phyloP scores from a whole-genome alignment of 37 sponge, comb jelly and placozoan genomes.

The Bolinopsis microptera region DNA sequence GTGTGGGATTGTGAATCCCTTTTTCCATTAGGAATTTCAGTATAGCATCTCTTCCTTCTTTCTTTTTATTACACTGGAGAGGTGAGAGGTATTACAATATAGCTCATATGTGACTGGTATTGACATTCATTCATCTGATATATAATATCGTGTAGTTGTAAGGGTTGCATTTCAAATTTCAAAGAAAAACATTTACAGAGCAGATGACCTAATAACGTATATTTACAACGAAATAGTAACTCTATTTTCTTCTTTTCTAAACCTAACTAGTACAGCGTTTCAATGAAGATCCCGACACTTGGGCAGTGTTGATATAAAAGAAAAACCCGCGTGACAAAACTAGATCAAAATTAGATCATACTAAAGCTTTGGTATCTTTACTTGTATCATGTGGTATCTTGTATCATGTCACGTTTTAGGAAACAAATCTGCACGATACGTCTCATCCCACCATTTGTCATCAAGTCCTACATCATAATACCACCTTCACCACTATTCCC shows the following conservation, averaged over 20 bases:
- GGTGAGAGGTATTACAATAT: neutral
- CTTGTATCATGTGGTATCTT: too few relatives aligned
- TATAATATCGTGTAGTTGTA: neutral
- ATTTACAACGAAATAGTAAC: neutral
- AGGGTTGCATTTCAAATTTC: neutral
- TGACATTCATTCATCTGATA: too few relatives aligned
- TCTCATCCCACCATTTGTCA: too few relatives aligned
- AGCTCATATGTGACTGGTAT: too few relatives aligned
- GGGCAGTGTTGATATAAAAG: neutral
- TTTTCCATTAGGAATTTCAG: neutral
- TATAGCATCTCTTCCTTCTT: constrained; percentile 43
- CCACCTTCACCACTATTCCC: too few relatives aligned
- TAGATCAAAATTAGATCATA: too few relatives aligned
- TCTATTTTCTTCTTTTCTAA: neutral
- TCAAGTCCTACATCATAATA: too few relatives aligned
- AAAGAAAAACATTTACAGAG: neutral
- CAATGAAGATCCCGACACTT: neutral
- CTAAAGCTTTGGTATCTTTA: too few relatives aligned
- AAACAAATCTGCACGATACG: too few relatives aligned
- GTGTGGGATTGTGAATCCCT: constrained; percentile 7
- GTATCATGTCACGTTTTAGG: too few relatives aligned
- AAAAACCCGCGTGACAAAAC: too few relatives aligned
- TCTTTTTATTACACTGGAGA: constrained; percentile 27
- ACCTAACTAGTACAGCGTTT: neutral
- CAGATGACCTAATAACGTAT: neutral